Evolutionary conservation across 1,140 invertebrate species (phyloP).

Genomic region (Bemisia tabaci): DNA sequence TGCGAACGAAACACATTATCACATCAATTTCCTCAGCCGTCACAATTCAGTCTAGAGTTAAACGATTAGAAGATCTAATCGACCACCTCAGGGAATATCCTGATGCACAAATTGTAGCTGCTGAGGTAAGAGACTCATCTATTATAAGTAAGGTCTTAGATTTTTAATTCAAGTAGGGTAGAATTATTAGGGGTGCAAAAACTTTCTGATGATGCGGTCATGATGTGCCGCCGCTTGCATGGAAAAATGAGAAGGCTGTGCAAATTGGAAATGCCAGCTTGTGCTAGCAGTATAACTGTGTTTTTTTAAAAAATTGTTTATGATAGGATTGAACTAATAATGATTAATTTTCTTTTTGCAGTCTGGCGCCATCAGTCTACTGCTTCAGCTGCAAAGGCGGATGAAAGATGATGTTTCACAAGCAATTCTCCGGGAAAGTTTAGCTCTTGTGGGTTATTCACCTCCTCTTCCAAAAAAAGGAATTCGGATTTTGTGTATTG

Average conservation of each 20-base stretch:
- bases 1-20: slow-evolving; percentile 7
- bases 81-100: slow-evolving; percentile 55
- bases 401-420: slow-evolving; percentile 32
- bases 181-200: no score
- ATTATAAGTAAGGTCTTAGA: no score
- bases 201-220: no score
- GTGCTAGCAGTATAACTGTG: no score
- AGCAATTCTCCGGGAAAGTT: slow-evolving; percentile 40
- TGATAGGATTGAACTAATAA: no score
- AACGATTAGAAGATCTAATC: slow-evolving; percentile 49
- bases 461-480: slow-evolving; percentile 54
- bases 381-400: slow-evolving; percentile 37
- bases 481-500: slow-evolving; percentile 70
- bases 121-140: slow-evolving; percentile 47
- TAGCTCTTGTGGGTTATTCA: slow-evolving; percentile 59
- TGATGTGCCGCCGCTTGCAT: no score
- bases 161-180: no score
- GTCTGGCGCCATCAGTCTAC: slow-evolving; percentile 45
- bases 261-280: no score
- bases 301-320: no score
- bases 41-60: slow-evolving; percentile 33
- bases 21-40: slow-evolving; percentile 7
- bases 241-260: no score
- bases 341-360: slow-evolving; percentile 33
- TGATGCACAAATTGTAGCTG: slow-evolving; percentile 50